Evolutionary conservation across 2,888 invertebrate genomes (phyloP).

Genomic region (Agonum fuliginosum): DNA sequence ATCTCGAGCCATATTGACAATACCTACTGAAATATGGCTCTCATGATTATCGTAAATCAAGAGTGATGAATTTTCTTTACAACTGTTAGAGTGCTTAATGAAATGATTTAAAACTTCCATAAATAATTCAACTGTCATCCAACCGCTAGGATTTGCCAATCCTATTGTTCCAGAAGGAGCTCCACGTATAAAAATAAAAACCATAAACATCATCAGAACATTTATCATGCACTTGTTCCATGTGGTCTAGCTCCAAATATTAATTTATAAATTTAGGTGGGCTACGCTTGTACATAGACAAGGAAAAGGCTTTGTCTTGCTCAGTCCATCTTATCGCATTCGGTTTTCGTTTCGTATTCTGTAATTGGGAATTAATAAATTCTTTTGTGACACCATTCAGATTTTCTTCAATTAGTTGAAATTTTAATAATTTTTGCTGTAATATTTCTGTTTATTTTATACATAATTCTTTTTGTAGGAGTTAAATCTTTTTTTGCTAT

Average conservation of each 20-base stretch:
- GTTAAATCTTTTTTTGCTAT: not conserved
- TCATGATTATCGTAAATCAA: constrained; percentile 68
- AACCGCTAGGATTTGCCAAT: constrained; percentile 67
- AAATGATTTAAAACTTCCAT: constrained; percentile 68
- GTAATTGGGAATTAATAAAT: constrained; percentile 63
- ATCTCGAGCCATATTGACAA: constrained; percentile 66
- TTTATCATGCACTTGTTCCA: too few relatives aligned
- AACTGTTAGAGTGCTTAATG: constrained; percentile 64
- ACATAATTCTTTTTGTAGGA: constrained; percentile 20
- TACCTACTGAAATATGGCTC: constrained; percentile 65
- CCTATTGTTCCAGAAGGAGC: constrained; percentile 68
- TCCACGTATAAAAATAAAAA: too few relatives aligned
- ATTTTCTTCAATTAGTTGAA: constrained; percentile 61
- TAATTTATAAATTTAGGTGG: too few relatives aligned
- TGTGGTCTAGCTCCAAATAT: too few relatives aligned
- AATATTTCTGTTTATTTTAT: constrained; percentile 40
- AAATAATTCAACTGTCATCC: constrained; percentile 69
- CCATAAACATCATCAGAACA: too few relatives aligned
- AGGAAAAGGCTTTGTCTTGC: constrained; percentile 63
- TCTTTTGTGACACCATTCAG: constrained; percentile 62
- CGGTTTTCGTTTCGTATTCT: constrained; percentile 58
- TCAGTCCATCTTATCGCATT: constrained; percentile 60
- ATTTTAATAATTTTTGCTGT: constrained; percentile 44
- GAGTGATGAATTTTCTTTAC: constrained; percentile 65
- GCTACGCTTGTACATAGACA: constrained; percentile 63